Evolutionary conservation across 2,888 invertebrate species (phyloP), one percentile per base, ranked within the genome.

Genomic region (Aphodius sticticus): DNA sequence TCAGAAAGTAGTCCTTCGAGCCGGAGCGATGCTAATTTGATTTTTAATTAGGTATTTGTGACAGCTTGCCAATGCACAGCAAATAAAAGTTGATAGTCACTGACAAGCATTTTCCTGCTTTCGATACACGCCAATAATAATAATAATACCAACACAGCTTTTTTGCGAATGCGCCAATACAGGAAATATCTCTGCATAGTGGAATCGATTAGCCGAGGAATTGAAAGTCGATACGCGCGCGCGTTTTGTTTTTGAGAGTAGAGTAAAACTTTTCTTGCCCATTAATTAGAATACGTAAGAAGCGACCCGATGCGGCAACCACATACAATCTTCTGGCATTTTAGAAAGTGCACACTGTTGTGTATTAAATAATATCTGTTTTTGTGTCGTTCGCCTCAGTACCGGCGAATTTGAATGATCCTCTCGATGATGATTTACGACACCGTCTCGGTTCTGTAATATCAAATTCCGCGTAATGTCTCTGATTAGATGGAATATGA

Each of bases 151-250:
- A 3, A 53, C 12, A 53, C 53, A 53, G 12, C 1, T 53, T 53
- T 53, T 53, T 53, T 53, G 12, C 12, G 12, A 53, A 53, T 53
- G 53, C 53, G 53, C 12, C 53, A 53, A 53, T 53, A 53, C 53
- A 53, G 53, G 53, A 53, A 53, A 7, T 53, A 53, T 53, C 12
- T 53, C 9, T 1, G 12, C 12, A 53, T 7, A 53, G 53, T 53
- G 53, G 53, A 53, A 53, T 53, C 53, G 53, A 53, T 53, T 53
- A 53, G 53, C 9, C 53, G 53, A 2, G 53, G 53, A 53, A 53
- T 53, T 53, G 53, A 53, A 53, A 53, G 53, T 53, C 53, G 53
- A 53, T 53, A 53, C 53, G 53, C 53, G 53, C 53, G 53, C 53
- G 53, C 53, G 53, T 53, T 53, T 53, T 53, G 53, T 53, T 53